Conservation (phyloP, 2,113 vertebrate species). For the Paramisgurnus dabryanus region DNA sequence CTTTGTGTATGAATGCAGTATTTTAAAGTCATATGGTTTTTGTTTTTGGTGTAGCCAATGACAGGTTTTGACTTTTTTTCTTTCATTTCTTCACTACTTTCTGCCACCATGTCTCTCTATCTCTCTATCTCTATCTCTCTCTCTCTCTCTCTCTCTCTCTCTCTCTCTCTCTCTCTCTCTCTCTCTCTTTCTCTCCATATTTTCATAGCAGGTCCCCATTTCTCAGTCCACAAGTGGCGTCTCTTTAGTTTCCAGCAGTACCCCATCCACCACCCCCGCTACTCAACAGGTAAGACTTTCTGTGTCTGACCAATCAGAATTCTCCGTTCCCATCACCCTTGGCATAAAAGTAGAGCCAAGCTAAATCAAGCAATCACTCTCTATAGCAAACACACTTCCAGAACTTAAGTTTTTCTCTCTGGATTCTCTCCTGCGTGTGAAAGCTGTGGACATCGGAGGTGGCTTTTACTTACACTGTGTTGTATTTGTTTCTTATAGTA, state of each 20-base stretch:
- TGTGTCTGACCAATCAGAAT: background rate
- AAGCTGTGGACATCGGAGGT: slow-evolving; percentile 51
- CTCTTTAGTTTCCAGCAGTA: slow-evolving; percentile 56
- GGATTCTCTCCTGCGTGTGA: slow-evolving; percentile 49
- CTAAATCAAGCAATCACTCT: background rate
- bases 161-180: slow-evolving; percentile 44
- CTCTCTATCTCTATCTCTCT: no score
- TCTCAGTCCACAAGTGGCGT: slow-evolving; percentile 59
- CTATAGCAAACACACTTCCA: background rate
- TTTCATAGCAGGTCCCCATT: slow-evolving; percentile 56
- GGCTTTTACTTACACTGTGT: slow-evolving; percentile 56
- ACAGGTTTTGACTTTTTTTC: slow-evolving; percentile 33
- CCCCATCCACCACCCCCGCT: slow-evolving; percentile 58
- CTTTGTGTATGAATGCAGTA: slow-evolving; percentile 46
- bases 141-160: slow-evolving; percentile 5
- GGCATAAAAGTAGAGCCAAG: background rate
- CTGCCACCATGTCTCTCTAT: background rate
- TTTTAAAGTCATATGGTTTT: background rate
- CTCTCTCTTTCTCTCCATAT: slow-evolving; percentile 19
- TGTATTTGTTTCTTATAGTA: slow-evolving; percentile 69
- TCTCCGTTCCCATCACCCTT: background rate
- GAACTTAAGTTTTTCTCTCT: background rate
- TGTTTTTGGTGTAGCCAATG: slow-evolving; percentile 8
- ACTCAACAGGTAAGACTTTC: slow-evolving; percentile 63
- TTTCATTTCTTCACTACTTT: slow-evolving; percentile 37